Conservation (phyloP, 35 echinoderm and acorn worm genomes). For the Stichopus chloronotus region DNA sequence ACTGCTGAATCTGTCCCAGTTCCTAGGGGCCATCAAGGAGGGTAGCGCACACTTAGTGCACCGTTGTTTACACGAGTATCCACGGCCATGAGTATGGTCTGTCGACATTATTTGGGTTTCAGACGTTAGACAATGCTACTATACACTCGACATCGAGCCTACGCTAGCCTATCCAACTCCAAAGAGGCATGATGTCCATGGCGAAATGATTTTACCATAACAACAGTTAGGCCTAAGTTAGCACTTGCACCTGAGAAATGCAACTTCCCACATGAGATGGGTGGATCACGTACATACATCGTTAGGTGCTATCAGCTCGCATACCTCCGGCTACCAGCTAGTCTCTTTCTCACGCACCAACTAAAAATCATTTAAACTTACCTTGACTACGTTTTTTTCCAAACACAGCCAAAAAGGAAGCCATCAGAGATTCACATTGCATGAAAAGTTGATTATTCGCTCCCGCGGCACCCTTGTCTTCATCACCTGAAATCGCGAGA, state of each 20-base stretch:
- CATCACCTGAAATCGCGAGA: conserved; percentile 48
- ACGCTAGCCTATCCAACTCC: background rate
- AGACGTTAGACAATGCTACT: background rate
- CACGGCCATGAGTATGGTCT: background rate
- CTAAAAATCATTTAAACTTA: conserved; percentile 19
- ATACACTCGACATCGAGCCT: background rate
- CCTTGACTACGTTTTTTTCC: conserved; percentile 60
- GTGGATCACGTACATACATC: conserved; percentile 29
- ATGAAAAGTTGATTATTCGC: conserved; percentile 58
- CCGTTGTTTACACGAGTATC: background rate
- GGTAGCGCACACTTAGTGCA: no score
- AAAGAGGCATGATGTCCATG: background rate
- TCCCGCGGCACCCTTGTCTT: conserved; percentile 54
- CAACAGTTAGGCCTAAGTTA: background rate
- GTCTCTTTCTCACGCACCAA: background rate
- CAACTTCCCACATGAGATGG: conserved; percentile 9
- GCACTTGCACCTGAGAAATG: conserved; percentile 5
- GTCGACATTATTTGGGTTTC: background rate
- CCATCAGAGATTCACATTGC: conserved; percentile 61
- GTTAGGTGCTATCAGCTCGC: background rate
- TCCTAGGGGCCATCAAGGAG: no score
- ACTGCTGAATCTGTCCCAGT: no score
- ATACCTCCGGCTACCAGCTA: background rate
- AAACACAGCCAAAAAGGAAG: conserved; percentile 57
- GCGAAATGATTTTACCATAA: background rate